Conservation (phyloP, 2,113 vertebrate genomes). For the Nothobranchius kuhntae region DNA sequence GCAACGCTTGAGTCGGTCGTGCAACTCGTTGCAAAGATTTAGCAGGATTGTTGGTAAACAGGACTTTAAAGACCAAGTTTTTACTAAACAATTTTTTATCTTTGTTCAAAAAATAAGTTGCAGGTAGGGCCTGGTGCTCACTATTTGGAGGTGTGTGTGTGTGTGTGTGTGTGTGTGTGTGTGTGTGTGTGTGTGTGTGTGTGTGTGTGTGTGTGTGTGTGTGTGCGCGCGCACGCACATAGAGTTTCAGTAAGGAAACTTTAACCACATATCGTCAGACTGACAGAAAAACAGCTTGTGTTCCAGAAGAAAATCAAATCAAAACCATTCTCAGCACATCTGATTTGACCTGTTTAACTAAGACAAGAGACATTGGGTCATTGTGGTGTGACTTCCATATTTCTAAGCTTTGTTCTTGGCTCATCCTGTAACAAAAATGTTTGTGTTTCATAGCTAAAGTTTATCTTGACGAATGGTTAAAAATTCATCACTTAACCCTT, state of each 20-base stretch:
- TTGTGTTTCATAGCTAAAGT: constrained; percentile 27
- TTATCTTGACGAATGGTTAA: constrained; percentile 45
- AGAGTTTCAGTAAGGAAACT: constrained; percentile 45
- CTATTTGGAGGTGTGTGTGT: constrained; percentile 36
- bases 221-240: too few species aligned
- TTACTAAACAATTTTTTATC: constrained; percentile 1
- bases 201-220: constrained; percentile 7
- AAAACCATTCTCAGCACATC: constrained; percentile 30
- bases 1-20: too few species aligned
- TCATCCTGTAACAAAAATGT: constrained; percentile 37
- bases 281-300: constrained; percentile 29
- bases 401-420: constrained; percentile 20
- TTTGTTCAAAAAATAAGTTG: neutral
- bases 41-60: constrained; percentile 6
- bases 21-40: constrained; percentile 41
- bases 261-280: constrained; percentile 32
- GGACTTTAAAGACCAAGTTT: constrained; percentile 11
- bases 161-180: neutral
- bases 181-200: neutral
- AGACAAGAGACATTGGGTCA: constrained; percentile 9
- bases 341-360: constrained; percentile 29
- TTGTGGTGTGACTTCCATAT: constrained; percentile 18
- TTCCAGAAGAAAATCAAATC: constrained; percentile 37
- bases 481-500: constrained; percentile 3
- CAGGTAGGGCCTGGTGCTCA: constrained; percentile 20